Conservation (phyloP, 2,888 invertebrate genomes). For the Tiphia femorata region DNA sequence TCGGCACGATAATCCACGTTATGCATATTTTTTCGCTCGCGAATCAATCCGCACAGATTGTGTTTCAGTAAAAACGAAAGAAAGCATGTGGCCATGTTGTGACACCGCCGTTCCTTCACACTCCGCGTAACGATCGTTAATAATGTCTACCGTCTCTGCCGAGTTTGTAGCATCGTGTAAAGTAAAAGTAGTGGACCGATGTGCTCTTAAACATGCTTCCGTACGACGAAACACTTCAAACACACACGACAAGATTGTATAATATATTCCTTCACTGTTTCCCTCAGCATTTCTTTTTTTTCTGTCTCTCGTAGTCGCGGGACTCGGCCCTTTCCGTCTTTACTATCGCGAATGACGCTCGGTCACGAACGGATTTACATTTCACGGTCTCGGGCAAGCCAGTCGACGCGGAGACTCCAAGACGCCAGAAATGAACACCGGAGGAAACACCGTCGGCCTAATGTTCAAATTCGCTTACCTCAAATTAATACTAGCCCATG, state of each 20-base stretch:
- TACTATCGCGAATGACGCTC: conserved; percentile 22
- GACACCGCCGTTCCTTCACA: too few relatives aligned
- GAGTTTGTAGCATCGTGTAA: too few relatives aligned
- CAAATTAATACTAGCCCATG: too few relatives aligned
- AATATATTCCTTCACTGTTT: conserved; percentile 17
- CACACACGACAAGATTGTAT: conserved; percentile 2
- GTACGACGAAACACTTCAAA: conserved; percentile 1
- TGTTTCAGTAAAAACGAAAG: too few relatives aligned
- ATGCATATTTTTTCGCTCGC: too few relatives aligned
- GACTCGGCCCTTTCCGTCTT: conserved; percentile 6
- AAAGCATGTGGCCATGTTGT: too few relatives aligned
- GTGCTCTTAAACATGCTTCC: not conserved
- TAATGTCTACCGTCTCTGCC: too few relatives aligned
- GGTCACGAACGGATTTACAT: conserved; percentile 50
- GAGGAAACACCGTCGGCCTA: conserved; percentile 8
- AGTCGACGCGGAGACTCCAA: not conserved
- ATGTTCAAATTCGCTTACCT: too few relatives aligned
- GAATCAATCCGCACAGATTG: too few relatives aligned
- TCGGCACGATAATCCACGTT: too few relatives aligned
- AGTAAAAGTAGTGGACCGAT: too few relatives aligned
- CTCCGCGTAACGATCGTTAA: too few relatives aligned
- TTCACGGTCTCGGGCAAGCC: conserved; percentile 24
- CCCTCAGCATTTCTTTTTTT: conserved; percentile 10
- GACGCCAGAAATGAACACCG: not conserved
- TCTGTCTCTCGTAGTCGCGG: conserved; percentile 13